Evolutionary conservation across 2,113 vertebrate genomes (phyloP).

Genomic region (Fregata magnificens): DNA sequence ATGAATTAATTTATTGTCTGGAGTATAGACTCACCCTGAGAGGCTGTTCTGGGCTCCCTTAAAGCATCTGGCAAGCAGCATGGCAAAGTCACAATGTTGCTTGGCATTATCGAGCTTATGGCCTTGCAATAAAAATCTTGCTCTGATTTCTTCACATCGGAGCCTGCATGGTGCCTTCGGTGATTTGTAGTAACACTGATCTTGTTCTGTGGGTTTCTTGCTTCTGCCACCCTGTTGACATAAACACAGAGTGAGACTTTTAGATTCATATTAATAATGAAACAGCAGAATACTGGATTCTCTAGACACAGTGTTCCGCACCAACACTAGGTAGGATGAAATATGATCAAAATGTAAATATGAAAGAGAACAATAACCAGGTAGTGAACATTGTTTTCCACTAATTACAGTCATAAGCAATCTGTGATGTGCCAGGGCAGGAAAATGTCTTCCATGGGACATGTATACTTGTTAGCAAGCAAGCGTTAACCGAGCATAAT

Average conservation of each 20-base stretch:
- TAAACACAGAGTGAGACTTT: neutral
- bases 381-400: neutral
- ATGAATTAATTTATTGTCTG: neutral
- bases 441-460: neutral
- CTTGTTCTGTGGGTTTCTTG: neutral
- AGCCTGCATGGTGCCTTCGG: neutral
- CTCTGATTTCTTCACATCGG: neutral
- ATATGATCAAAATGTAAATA: neutral
- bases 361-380: neutral
- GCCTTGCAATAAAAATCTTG: neutral
- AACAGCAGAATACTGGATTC: neutral
- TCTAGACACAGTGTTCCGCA: neutral
- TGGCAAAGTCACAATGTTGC: neutral
- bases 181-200: neutral
- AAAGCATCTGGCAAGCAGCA: neutral
- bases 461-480: neutral
- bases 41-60: neutral
- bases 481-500: conserved; percentile 11
- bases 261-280: neutral
- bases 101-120: neutral
- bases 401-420: neutral
- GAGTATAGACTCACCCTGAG: neutral
- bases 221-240: neutral
- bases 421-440: neutral
- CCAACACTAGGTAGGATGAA: neutral